Percentiles rank a stretch among this genome's conserved stretches.
Conservation (phyloP, 2,113 vertebrate species). For the Proteles cristata region DNA sequence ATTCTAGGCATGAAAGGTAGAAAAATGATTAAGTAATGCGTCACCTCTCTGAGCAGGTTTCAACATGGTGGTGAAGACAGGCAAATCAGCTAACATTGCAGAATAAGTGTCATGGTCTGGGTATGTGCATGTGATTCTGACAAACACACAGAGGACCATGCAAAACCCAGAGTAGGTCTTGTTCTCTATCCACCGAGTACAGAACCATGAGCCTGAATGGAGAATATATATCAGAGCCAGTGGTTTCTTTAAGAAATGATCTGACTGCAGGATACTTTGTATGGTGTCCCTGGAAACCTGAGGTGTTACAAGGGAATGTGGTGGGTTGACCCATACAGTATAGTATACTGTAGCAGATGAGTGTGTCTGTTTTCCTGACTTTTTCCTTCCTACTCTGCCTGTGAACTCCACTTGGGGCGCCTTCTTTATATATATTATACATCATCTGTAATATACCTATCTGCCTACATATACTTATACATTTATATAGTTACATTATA, state of each 20-base stretch:
- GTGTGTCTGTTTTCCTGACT: not conserved
- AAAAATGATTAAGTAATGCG: not conserved
- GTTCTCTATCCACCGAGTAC: too few species aligned
- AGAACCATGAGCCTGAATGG: not conserved
- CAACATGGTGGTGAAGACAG: not conserved
- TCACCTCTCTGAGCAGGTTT: not conserved
- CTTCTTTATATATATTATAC: not conserved
- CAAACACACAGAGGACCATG: not conserved
- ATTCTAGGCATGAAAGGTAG: not conserved
- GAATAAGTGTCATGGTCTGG: accelerated
- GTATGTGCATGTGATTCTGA: accelerated
- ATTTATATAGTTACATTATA: not conserved
- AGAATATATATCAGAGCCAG: not conserved
- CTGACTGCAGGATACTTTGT: not conserved
- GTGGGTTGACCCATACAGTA: not conserved
- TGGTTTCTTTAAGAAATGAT: not conserved
- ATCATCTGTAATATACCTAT: not conserved
- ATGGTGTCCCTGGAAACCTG: not conserved
- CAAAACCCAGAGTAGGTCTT: too few species aligned
- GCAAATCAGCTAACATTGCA: not conserved
- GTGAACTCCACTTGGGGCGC: not conserved
- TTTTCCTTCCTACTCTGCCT: not conserved
- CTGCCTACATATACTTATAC: not conserved
- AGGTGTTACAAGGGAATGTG: not conserved
- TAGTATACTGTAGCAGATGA: not conserved